Evolutionary conservation across 2,888 invertebrate species (phyloP), one percentile per base, ranked within the genome.

Genomic region (Crocallis elinguaria): DNA sequence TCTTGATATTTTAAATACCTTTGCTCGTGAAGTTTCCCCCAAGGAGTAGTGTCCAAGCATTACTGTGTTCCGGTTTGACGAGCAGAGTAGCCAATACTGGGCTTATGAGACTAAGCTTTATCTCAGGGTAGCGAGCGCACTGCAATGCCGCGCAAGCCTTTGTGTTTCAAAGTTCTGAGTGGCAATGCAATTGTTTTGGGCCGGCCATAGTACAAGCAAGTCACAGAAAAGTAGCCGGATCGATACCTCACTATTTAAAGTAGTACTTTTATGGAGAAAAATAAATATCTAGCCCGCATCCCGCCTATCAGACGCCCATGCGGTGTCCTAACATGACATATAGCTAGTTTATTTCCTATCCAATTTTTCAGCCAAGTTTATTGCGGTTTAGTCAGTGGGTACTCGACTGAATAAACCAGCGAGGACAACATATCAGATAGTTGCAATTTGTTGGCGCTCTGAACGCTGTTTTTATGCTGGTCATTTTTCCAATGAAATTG

Each of bases 241-340:
- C 16, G 17, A 3, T 5, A 19, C n/a, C 9, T 19, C 16, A 6
- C 23, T 25, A 25, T 25, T 38, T 25, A 25, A 30, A 54, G 27
- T n/a, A n/a, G 25, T 23, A 27, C 32, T 33, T 29, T 39, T 42
- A 50, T 23, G 11, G 30, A 4, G 38, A 48, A 53, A 42, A 46
- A 48, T 36, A 52, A 37, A 53, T 48, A 53, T 48, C 44, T 39
- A 25, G 36, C 30, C 23, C 23, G 21, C 12, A 36, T 21, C 39
- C 33, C 37, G 13, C 35, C 17, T 50, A 49, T 53, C 48, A 49
- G 35, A 44, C 45, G 39, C 39, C 41, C 43, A 44, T 29, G 27
- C 23, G 21, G 23, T 32, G 37, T 46, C 39, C 48, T 39, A 45
- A 45, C 52, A 55, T 59, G 59, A 59, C 45, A 44, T 29, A 36